These are phyloP conservation scores for Amphiprion ocellaris DNA, from an alignment of 2,113 vertebrate species.

Conservation along the genomic window DNA sequence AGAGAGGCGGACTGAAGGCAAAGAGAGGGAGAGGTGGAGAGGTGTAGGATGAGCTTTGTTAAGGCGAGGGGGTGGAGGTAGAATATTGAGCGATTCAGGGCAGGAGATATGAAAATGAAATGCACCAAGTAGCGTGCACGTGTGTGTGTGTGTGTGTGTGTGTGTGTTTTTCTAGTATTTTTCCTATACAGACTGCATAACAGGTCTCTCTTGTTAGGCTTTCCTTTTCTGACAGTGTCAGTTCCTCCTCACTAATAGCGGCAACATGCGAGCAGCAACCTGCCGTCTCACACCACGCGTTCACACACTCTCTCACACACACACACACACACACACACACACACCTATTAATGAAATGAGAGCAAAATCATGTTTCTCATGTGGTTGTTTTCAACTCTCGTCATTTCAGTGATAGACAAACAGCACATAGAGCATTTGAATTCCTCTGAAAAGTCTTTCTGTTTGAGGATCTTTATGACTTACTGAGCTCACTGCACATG, in stretches of 20 bases:
- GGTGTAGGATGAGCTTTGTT: constrained; percentile 62
- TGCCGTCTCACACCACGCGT: constrained; percentile 16
- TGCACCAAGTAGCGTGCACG: constrained; percentile 25
- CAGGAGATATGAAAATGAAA: constrained; percentile 75
- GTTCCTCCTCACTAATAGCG: constrained; percentile 40
- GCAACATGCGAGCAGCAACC: constrained; percentile 31
- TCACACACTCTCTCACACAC: constrained; percentile 10
- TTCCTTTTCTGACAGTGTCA: constrained; percentile 25
- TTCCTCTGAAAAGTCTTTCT: constrained; percentile 18
- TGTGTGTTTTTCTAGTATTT: constrained; percentile 18
- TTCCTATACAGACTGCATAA: constrained; percentile 28
- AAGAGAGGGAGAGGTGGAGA: constrained; percentile 59
- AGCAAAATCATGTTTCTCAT: constrained; percentile 4
- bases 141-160: constrained; percentile 14
- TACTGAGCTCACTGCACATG: constrained; percentile 32
- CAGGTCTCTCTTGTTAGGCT: constrained; percentile 47
- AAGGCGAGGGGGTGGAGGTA: constrained; percentile 54
- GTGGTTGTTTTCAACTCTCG: constrained; percentile 7
- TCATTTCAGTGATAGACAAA: constrained; percentile 38
- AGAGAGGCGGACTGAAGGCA: constrained; percentile 60
- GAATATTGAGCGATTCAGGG: constrained; percentile 62
- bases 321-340: constrained; percentile 5
- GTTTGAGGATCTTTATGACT: constrained; percentile 20
- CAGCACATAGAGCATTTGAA: constrained; percentile 8
- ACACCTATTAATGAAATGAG: constrained; percentile 47